Base-by-base conservation (phyloP, 1,140 invertebrate genomes). In the Drosophila albomicans region DNA sequence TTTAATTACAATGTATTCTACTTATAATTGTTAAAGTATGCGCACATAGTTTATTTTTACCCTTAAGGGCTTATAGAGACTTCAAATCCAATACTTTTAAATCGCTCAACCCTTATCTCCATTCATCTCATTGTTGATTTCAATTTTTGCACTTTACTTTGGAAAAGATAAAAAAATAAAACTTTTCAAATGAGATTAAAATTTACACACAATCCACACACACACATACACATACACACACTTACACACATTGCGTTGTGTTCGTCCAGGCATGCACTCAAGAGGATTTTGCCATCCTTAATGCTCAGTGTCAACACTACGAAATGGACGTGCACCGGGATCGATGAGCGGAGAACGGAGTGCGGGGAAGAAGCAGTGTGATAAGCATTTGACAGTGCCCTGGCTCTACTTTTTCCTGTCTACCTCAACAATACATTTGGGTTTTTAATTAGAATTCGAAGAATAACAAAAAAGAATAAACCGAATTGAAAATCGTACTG, bases 131-230 rank as follows among this genome's bases (percentile, higher is more conserved):
- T 79, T 82, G 72, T 77, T 82, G 75, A 78, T 85, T 84, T 85
- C 78, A 81, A 84, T 81, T 89, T 84, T 78, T 79, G 82, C 78
- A 81, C 78, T 79, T 81, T 86, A 56, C 56, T 16, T 48, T 73
- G n/a, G 28, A 38, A 64, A 64, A 30, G 59, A 64, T 38, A 2
- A 48, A 79, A 79, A 81, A 58, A 73, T 54, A 64, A 88, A 84
- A 85, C 78, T 84, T 89, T 81, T 89, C 70, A 88, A 88, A 89
- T 89, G 85, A 81, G 85, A 89, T 89, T 89, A 89, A 89, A 89
- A 79, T 76, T 65, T 74, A 81, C 62, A 75, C 75, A 65, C 58
- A 70, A 63, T 63, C 38, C 67, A 41, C 32, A 66, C 46, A 56
- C 67, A 58, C 20, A 25, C 20, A 25, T 20, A 20, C 73, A 62